Percentiles rank a stretch among this genome's conserved stretches.
These are phyloP conservation scores for Polietes domitor DNA, from an alignment of 2,888 invertebrate genomes.

Conservation along the genomic window DNA sequence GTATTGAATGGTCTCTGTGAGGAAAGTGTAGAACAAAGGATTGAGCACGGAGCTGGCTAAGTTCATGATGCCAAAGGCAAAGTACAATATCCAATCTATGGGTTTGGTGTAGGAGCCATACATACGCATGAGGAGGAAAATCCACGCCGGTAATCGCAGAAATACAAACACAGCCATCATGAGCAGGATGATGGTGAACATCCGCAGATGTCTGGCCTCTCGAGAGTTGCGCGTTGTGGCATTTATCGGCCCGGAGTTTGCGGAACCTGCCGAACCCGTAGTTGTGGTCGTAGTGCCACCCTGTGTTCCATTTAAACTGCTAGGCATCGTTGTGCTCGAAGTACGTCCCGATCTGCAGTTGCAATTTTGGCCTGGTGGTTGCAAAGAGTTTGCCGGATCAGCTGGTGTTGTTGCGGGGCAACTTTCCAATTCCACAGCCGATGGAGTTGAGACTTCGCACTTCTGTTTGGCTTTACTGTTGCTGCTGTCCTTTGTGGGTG, in stretches of 20 bases:
- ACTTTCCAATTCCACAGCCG: background rate
- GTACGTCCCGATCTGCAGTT: constrained; percentile 32
- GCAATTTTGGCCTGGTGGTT: constrained; percentile 7
- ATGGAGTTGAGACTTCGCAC: too few species aligned
- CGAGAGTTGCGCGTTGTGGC: constrained; percentile 68
- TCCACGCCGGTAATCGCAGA: constrained; percentile 83
- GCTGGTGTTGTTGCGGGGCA: background rate
- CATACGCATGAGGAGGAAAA: constrained; percentile 82
- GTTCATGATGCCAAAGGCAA: constrained; percentile 82
- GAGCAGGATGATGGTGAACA: constrained; percentile 83
- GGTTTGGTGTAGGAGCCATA: constrained; percentile 73
- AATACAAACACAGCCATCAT: constrained; percentile 82
- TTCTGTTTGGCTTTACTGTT: background rate
- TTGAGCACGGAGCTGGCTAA: constrained; percentile 83
- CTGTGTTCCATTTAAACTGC: constrained; percentile 52
- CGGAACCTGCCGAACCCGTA: background rate
- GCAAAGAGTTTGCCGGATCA: background rate
- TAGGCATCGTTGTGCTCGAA: constrained; percentile 53
- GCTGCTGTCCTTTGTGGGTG: background rate
- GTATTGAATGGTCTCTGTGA: constrained; percentile 81
- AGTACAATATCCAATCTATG: constrained; percentile 81
- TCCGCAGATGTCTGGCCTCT: constrained; percentile 82
- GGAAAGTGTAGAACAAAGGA: constrained; percentile 84
- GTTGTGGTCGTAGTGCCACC: constrained; percentile 12
- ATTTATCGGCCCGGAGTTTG: constrained; percentile 12